Conservation (phyloP, 1,140 invertebrate genomes). For the Samia ricini region DNA sequence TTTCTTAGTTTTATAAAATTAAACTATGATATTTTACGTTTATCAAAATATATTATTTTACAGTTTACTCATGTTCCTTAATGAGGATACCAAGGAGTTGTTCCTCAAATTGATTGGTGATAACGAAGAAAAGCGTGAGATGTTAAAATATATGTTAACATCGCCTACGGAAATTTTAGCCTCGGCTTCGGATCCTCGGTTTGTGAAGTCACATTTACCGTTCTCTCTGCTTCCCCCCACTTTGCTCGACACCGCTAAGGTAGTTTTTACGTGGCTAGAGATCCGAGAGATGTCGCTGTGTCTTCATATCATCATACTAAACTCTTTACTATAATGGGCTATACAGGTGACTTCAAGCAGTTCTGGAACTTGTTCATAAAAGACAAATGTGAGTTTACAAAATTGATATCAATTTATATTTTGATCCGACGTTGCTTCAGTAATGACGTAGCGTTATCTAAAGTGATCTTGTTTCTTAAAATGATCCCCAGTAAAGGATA, state of each 20-base stretch:
- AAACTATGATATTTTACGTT: no score
- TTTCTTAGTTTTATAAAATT: no score
- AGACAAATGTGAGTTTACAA: constrained; percentile 9
- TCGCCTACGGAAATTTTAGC: not conserved
- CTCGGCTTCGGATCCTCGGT: constrained; percentile 63
- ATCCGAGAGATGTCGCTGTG: constrained; percentile 73
- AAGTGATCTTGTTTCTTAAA: no score
- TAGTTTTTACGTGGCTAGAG: constrained; percentile 86
- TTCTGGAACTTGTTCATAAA: constrained; percentile 15
- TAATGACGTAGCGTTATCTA: no score
- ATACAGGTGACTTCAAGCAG: constrained; percentile 12
- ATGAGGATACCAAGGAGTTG: not conserved
- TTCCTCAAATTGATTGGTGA: not conserved
- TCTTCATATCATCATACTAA: constrained; percentile 10
- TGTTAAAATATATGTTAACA: not conserved
- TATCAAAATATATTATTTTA: not conserved
- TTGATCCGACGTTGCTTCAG: no score
- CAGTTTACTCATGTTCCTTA: not conserved
- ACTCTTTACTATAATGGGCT: not conserved
- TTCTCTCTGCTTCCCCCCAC: constrained; percentile 79
- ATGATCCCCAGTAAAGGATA: no score
- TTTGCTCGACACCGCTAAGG: constrained; percentile 55
- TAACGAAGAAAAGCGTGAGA: not conserved
- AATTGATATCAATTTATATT: no score
- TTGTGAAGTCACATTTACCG: constrained; percentile 86